A percentile compares a stretch with the other conserved stretches of the same genome.
Evolutionary conservation across 1,140 invertebrate genomes (phyloP).

Genomic region (Zophobas atratus): DNA sequence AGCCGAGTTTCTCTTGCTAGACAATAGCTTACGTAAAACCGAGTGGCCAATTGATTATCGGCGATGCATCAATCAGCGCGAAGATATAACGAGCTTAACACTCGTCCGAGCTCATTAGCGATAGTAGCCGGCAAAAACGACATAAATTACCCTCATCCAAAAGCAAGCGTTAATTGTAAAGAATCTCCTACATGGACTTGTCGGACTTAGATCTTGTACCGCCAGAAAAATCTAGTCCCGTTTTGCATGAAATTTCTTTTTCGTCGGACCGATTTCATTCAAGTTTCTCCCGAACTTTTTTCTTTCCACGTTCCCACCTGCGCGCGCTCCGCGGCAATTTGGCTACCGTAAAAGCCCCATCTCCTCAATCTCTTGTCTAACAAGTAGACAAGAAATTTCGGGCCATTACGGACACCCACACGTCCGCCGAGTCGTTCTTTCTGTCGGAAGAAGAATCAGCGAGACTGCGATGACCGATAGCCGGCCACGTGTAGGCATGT

Average conservation of each 20-base stretch:
- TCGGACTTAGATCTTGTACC: no score
- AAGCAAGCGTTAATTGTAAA: no score
- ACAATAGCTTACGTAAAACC: slow-evolving; percentile 30
- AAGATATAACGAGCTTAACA: slow-evolving; percentile 3
- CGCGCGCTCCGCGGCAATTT: background rate
- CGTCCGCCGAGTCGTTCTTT: background rate
- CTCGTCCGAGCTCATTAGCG: slow-evolving; percentile 12
- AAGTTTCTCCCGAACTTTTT: no score
- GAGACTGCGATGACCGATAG: slow-evolving; percentile 32
- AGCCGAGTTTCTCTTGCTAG: slow-evolving; percentile 28
- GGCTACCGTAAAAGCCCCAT: slow-evolving; percentile 2
- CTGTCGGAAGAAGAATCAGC: slow-evolving; percentile 4
- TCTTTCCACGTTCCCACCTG: no score
- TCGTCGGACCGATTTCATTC: no score
- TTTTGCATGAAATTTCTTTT: no score
- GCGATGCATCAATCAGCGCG: slow-evolving; percentile 19
- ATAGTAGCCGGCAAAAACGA: slow-evolving; percentile 12
- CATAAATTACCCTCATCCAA: no score
- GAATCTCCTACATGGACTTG: no score
- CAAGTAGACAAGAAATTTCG: slow-evolving; percentile 11
- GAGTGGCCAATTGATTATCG: slow-evolving; percentile 32
- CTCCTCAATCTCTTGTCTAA: slow-evolving; percentile 4
- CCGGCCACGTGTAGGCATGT: slow-evolving; percentile 41
- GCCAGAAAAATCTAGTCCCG: no score
- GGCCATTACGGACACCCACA: slow-evolving; percentile 23